These are phyloP conservation scores for Colius striatus DNA, from an alignment of 2,113 vertebrate genomes.

Conservation along the genomic window DNA sequence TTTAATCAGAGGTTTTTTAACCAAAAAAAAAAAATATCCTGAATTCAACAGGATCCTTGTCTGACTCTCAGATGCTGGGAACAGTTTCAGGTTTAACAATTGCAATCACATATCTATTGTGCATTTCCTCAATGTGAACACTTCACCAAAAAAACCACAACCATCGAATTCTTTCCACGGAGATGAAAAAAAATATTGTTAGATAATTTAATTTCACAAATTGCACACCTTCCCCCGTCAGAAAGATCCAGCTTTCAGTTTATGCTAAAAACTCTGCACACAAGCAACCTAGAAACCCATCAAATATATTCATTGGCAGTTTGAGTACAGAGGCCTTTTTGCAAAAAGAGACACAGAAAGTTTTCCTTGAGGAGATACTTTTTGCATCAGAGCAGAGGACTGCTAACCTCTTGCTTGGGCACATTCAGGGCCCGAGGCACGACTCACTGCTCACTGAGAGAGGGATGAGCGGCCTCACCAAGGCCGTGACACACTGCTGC, in stretches of 20 bases:
- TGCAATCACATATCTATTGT: not conserved
- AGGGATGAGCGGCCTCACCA: accelerated
- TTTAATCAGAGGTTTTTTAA: not conserved
- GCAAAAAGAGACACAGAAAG: not conserved
- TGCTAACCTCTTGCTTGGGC: not conserved
- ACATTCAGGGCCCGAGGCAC: not conserved
- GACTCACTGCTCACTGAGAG: accelerated
- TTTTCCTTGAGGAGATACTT: not conserved
- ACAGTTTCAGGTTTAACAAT: not conserved
- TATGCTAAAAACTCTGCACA: not conserved
- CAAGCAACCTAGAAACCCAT: not conserved
- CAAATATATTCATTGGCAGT: not conserved
- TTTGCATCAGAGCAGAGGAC: not conserved
- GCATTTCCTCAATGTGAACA: not conserved
- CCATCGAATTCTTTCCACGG: not conserved
- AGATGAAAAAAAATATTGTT: not conserved
- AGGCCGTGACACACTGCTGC: accelerated
- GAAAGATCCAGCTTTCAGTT: not conserved
- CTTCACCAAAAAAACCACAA: not conserved
- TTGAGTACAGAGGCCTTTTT: not conserved
- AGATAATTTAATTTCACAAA: not conserved
- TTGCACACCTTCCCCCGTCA: not conserved
- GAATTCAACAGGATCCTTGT: not conserved
- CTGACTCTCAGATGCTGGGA: not conserved
- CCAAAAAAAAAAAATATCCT: not conserved